These are phyloP conservation scores for Epizoanthus ramosus DNA, from an alignment of 92 coral and sea anemone genomes.

Conservation along the genomic window DNA sequence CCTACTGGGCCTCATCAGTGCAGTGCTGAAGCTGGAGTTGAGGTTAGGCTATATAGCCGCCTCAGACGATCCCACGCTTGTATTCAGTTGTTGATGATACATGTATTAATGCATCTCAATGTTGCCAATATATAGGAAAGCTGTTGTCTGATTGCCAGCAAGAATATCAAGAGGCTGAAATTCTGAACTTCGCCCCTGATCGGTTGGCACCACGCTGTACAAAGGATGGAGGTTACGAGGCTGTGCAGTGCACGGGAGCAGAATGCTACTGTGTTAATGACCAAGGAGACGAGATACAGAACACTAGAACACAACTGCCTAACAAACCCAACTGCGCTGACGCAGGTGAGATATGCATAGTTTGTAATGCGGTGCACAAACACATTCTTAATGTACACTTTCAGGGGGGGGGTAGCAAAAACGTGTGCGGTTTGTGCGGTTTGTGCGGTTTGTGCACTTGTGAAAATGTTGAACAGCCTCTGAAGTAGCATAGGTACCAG, in stretches of 20 bases:
- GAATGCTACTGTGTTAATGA: constrained; percentile 87
- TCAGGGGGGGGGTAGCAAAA: no score
- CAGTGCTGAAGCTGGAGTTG: no score
- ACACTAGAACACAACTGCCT: constrained; percentile 76
- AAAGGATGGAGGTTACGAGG: constrained; percentile 74
- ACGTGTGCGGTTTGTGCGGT: no score
- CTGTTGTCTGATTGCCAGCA: constrained; percentile 73
- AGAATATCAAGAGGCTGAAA: constrained; percentile 61
- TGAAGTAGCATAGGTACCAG: no score
- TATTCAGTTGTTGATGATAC: neutral
- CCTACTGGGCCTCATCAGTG: no score
- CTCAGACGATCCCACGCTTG: no score
- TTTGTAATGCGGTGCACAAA: neutral
- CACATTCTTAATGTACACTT: no score
- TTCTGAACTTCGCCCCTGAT: constrained; percentile 56
- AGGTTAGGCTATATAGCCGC: no score
- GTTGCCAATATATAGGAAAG: constrained; percentile 37
- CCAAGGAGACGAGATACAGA: constrained; percentile 86
- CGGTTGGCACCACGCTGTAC: constrained; percentile 87
- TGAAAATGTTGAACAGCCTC: no score
- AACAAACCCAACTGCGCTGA: constrained; percentile 70
- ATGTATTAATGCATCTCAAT: neutral
- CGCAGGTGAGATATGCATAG: constrained; percentile 50
- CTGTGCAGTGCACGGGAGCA: constrained; percentile 76
- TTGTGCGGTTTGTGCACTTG: no score